Conservation (phyloP, 2,797 vertebrate species). For the Anomalospiza imberbis region DNA sequence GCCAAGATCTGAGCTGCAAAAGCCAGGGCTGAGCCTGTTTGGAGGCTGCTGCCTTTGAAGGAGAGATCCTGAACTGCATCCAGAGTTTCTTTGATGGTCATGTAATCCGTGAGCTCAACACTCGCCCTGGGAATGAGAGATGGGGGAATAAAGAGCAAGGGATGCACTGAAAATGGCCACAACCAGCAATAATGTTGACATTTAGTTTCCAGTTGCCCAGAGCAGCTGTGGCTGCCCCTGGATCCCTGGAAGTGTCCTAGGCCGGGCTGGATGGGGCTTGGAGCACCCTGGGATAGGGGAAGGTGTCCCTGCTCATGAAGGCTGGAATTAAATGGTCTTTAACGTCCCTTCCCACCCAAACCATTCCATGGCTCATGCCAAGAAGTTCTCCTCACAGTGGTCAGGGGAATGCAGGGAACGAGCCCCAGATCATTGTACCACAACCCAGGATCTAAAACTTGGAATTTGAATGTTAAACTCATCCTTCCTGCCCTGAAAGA, state of each 20-base stretch:
- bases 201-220: background rate
- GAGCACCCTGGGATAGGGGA: background rate
- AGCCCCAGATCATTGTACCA: background rate
- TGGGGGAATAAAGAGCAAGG: background rate
- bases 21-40: slow-evolving; percentile 76
- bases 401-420: background rate
- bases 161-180: background rate
- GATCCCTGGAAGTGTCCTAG: background rate
- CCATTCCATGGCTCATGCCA: background rate
- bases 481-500: no score
- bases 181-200: fast-evolving
- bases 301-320: background rate
- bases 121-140: slow-evolving; percentile 20
- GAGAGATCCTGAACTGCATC: slow-evolving; percentile 75
- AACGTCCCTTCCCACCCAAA: background rate
- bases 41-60: slow-evolving; percentile 76
- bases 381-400: background rate
- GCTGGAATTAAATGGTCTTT: background rate
- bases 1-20: slow-evolving; percentile 79
- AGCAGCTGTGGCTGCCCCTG: background rate
- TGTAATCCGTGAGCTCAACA: slow-evolving; percentile 73
- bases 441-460: background rate
- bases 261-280: background rate
- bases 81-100: slow-evolving; percentile 72
- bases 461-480: background rate